Percentiles rank a stretch among this genome's conserved stretches.
Evolutionary conservation across 2,113 vertebrate genomes (phyloP).

Genomic region (Astur gentilis): DNA sequence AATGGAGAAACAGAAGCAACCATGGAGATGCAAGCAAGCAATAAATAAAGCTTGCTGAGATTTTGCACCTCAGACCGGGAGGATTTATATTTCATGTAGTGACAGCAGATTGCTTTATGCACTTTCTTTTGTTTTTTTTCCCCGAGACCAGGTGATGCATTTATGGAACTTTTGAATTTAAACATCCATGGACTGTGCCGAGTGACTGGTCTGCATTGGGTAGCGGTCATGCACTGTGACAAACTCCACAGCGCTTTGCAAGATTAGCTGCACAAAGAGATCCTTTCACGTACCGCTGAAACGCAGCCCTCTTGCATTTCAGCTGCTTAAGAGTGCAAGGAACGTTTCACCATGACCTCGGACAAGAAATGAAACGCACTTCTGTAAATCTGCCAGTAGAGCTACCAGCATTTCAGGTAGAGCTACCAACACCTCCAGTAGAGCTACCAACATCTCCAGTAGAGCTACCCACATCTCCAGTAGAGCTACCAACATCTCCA

Average conservation of each 20-base stretch:
- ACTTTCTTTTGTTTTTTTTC: neutral
- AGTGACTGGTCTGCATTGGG: neutral
- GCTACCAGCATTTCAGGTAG: neutral
- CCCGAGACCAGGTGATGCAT: neutral
- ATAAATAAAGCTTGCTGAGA: neutral
- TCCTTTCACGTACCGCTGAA: neutral
- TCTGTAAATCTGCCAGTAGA: neutral
- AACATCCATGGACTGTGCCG: neutral
- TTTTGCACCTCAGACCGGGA: neutral
- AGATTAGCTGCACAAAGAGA: neutral
- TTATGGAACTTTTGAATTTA: neutral
- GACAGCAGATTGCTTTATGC: neutral
- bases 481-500: neutral
- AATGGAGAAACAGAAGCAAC: neutral
- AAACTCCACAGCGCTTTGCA: neutral
- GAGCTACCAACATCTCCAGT: neutral
- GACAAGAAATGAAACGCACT: neutral
- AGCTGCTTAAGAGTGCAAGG: neutral
- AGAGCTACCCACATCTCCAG: neutral
- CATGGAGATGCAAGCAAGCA: neutral
- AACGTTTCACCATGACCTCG: neutral
- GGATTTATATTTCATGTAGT: neutral
- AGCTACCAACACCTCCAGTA: neutral
- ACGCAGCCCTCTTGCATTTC: neutral
- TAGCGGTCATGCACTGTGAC: rapidly evolving